Evolutionary conservation across 92 coral and sea anemone species (phyloP).

Genomic region (Epizoanthus illoricatus): DNA sequence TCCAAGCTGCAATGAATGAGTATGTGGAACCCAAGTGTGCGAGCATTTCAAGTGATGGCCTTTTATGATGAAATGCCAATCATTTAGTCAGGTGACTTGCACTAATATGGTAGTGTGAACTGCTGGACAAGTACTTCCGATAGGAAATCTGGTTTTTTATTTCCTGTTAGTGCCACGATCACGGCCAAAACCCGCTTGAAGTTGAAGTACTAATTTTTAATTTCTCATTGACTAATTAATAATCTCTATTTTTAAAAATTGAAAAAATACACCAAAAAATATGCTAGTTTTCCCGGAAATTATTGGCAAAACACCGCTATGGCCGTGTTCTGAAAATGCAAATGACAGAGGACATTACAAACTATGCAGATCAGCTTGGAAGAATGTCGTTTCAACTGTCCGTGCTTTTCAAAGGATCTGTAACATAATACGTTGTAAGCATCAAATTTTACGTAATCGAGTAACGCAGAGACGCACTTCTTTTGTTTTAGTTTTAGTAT

Average conservation of each 20-base stretch:
- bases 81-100: conserved; percentile 38
- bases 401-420: background rate
- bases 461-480: background rate
- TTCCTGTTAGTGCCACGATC: too few relatives aligned
- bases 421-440: background rate
- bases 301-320: background rate
- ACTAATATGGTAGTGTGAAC: conserved; percentile 20
- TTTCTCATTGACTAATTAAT: too few relatives aligned
- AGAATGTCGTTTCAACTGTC: background rate
- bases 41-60: background rate
- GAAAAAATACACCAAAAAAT: too few relatives aligned
- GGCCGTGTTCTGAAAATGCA: background rate
- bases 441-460: background rate
- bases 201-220: too few relatives aligned
- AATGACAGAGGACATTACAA: background rate
- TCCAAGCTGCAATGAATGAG: background rate
- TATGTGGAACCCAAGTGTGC: conserved; percentile 2
- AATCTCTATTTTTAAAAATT: too few relatives aligned
- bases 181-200: too few relatives aligned
- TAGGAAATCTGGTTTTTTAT: background rate
- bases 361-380: background rate
- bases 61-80: conserved; percentile 25
- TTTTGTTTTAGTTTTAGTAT: background rate
- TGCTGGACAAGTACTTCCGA: background rate
- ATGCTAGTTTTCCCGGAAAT: background rate